Evolutionary conservation across 2,797 vertebrate species (phyloP), one percentile per base, ranked within the genome.

Genomic region (Caiman crocodilus): DNA sequence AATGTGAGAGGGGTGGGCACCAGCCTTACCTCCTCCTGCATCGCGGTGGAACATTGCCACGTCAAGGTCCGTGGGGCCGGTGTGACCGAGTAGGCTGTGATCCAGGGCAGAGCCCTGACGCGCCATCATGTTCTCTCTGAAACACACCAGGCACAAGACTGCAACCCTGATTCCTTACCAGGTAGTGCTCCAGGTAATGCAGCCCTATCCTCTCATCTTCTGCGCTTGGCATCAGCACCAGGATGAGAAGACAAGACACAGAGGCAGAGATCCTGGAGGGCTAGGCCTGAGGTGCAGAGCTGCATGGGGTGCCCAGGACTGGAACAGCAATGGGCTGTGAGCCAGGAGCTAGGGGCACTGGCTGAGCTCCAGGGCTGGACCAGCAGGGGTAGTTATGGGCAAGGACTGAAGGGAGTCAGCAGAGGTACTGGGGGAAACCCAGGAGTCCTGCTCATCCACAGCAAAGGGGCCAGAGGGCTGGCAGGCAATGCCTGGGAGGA

Each of bases 11-110:
- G 17, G 15, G 2, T 2, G 1, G 78, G 56, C 50, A n/a, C 50
- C 69, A 95, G 69, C 76, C 96, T 96, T 92, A 99, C 99, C 99
- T 99, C 98, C 98, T 13, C 98, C 98, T 35, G 98, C 98, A 28
- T 99, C 99, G 82, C 99, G 98, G 96, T 99, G 99, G 95, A 99
- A 99, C 99, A 99, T 99, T 90, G 99, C 99, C 79, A 99, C 98
- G 0, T 99, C 99, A 4, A 99, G 98, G 97, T 99, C 99, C 0
- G 99, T 99, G 26, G 99, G 99, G 85, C 99, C 99, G 0, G 99
- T 97, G 0, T 99, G 99, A 95, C 98, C 98, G 71, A 99, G 91
- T 90, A 98, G 98, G 97, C 98, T 99, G 92, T 99, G 99, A 90
- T 99, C 99, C 83, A 99, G 98, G 87, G 98, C 98, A 0, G 98